These are phyloP conservation scores for Xerus rutilus DNA, from an alignment of 2,797 vertebrate species.

Conservation along the genomic window DNA sequence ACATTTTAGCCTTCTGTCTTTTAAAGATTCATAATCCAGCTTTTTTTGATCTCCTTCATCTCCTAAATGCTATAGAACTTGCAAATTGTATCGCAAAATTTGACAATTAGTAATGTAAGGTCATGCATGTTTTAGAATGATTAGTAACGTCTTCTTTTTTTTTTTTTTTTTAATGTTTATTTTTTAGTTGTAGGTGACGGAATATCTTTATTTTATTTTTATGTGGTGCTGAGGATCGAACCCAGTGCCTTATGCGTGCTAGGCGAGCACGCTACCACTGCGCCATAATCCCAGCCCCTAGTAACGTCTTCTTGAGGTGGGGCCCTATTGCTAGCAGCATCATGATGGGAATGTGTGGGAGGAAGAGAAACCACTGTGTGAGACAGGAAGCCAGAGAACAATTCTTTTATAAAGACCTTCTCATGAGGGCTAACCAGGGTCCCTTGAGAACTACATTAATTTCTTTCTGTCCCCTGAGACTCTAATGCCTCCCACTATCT, in stretches of 20 bases:
- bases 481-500: background rate
- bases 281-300: too few species aligned
- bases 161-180: too few species aligned
- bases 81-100: background rate
- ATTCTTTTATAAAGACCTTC: background rate
- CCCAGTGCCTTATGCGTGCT: too few species aligned
- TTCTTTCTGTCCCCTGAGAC: background rate
- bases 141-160: background rate
- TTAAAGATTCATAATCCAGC: slow-evolving; percentile 6
- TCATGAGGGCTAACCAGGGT: background rate
- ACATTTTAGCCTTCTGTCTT: background rate
- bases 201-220: too few species aligned
- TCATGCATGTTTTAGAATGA: background rate
- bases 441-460: background rate
- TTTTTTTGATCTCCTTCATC: background rate
- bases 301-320: background rate
- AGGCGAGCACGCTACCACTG: too few species aligned
- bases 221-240: too few species aligned
- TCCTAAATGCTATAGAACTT: background rate
- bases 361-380: background rate
- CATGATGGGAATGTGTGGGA: background rate
- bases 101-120: background rate
- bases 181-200: too few species aligned
- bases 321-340: background rate
- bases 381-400: background rate